Conservation (phyloP, 2,113 vertebrate species). For the Callithrix jacchus region DNA sequence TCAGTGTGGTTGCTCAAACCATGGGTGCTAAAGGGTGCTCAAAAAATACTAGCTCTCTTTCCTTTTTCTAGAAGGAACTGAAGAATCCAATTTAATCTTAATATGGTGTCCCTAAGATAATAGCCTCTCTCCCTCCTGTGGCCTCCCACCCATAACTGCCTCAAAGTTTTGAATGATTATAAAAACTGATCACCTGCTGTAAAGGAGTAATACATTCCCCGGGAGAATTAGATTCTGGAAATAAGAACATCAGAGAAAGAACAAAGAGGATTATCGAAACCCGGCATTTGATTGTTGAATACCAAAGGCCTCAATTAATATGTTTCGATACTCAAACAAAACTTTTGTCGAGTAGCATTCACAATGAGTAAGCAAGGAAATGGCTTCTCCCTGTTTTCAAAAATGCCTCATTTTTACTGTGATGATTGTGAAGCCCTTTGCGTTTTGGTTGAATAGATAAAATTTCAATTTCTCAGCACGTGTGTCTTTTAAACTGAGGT, state of each 20-base stretch:
- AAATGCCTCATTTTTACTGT: conserved; percentile 57
- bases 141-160: background rate
- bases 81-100: conserved; percentile 25
- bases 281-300: conserved; percentile 55
- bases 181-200: background rate
- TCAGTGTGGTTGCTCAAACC: background rate
- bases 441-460: conserved; percentile 59
- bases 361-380: conserved; percentile 65
- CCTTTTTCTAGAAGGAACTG: background rate
- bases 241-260: conserved; percentile 61
- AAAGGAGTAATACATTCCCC: conserved; percentile 31
- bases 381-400: conserved; percentile 61
- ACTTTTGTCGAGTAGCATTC: conserved; percentile 68
- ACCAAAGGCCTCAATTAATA: conserved; percentile 61
- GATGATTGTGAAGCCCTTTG: conserved; percentile 57
- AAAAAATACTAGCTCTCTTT: background rate
- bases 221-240: conserved; percentile 27
- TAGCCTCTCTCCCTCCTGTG: conserved; percentile 19
- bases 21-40: background rate
- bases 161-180: conserved; percentile 42
- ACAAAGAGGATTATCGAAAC: conserved; percentile 58
- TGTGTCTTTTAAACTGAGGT: background rate
- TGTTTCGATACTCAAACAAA: conserved; percentile 76
- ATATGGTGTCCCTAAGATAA: conserved; percentile 40
- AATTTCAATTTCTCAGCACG: conserved; percentile 41